phyloP scores from a whole-genome alignment of 2,888 invertebrate genomes.

The Calameuta filiformis region DNA sequence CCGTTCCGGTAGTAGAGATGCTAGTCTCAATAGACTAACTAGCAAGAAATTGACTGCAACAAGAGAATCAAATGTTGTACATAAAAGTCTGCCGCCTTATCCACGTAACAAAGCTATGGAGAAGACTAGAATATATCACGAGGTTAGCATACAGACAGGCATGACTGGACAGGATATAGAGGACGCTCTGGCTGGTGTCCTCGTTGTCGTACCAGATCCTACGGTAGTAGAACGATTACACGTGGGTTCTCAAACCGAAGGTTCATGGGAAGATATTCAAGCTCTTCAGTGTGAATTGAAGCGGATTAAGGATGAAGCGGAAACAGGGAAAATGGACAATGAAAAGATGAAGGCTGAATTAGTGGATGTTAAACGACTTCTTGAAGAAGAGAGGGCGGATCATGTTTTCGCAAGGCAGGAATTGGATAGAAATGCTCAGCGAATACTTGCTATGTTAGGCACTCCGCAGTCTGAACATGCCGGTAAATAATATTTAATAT shows the following conservation, averaged over 20 bases:
- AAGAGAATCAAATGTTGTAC: conserved; percentile 48
- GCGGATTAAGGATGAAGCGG: conserved; percentile 68
- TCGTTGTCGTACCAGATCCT: conserved; percentile 53
- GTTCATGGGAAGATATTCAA: conserved; percentile 74
- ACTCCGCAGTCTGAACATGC: conserved; percentile 59
- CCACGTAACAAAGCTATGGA: conserved; percentile 63
- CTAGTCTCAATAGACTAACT: conserved; percentile 63
- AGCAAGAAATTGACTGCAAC: conserved; percentile 37
- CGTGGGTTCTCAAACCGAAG: conserved; percentile 75
- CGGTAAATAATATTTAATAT: conserved; percentile 28
- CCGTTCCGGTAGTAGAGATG: conserved; percentile 67
- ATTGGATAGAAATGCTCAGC: conserved; percentile 78
- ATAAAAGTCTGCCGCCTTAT: conserved; percentile 68
- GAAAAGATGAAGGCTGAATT: conserved; percentile 72
- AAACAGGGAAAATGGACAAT: conserved; percentile 62
- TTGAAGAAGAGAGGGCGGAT: conserved; percentile 78
- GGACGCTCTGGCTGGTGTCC: conserved; percentile 75
- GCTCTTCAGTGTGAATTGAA: conserved; percentile 70
- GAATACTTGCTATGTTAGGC: conserved; percentile 74
- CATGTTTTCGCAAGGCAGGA: conserved; percentile 81
- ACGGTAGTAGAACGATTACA: conserved; percentile 67
- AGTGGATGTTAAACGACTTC: conserved; percentile 70
- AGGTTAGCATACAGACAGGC: conserved; percentile 82
- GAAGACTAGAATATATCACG: conserved; percentile 82
- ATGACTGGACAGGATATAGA: conserved; percentile 79